These are phyloP conservation scores for Elanoides forficatus DNA, from an alignment of 2,113 vertebrate genomes.

Conservation along the genomic window DNA sequence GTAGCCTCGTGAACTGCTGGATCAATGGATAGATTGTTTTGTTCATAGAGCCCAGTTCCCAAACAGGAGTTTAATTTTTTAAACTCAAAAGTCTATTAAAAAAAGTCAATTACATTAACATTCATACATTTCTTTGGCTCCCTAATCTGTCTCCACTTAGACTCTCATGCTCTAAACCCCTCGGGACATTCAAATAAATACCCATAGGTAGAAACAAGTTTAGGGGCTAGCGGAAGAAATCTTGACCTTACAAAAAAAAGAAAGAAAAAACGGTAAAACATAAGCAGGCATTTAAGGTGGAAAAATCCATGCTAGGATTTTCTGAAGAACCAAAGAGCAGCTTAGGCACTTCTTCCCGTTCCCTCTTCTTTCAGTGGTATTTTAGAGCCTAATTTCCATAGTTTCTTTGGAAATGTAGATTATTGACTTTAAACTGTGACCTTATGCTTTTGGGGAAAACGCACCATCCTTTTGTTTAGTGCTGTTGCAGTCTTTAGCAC, in stretches of 20 bases:
- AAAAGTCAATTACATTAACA: not conserved
- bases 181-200: not conserved
- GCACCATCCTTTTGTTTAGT: accelerated
- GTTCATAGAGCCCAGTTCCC: not conserved
- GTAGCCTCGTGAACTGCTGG: not conserved
- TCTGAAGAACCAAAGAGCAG: not conserved
- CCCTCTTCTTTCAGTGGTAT: not conserved
- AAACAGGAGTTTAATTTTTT: not conserved
- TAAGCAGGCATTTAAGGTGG: not conserved
- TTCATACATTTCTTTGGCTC: not conserved
- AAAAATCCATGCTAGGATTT: not conserved
- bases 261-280: too few relatives aligned
- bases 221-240: not conserved
- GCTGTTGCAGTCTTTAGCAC: accelerated
- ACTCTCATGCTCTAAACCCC: not conserved
- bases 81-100: not conserved
- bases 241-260: not conserved
- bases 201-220: not conserved
- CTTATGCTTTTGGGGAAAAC: not conserved
- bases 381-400: not conserved
- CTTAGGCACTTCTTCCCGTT: not conserved
- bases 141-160: not conserved
- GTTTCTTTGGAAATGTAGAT: not conserved
- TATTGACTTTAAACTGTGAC: not conserved
- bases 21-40: not conserved